phyloP scores from a whole-genome alignment of 53 echinoderm and acorn worm genomes.

The Mesocentrotus franciscanus region DNA sequence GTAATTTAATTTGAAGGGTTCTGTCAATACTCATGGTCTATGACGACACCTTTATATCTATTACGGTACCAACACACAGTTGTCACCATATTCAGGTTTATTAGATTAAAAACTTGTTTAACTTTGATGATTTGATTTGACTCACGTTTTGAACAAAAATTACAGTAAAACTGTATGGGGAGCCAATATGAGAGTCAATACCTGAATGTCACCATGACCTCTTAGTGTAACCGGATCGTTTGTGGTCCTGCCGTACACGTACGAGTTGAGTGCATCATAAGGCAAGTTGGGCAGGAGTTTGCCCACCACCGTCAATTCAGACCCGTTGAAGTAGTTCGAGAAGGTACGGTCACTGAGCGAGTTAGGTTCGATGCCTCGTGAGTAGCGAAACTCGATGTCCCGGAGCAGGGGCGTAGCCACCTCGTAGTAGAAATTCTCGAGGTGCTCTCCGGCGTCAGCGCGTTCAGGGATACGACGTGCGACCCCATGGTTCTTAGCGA shows the following conservation, averaged over 20 bases:
- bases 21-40: too few species aligned
- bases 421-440: constrained; percentile 95
- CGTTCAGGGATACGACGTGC: constrained; percentile 89
- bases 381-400: constrained; percentile 87
- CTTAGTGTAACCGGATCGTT: constrained; percentile 76
- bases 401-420: constrained; percentile 93
- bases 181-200: background rate
- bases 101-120: background rate
- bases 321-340: constrained; percentile 97
- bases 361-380: constrained; percentile 82
- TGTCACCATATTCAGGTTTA: background rate
- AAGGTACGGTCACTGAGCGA: constrained; percentile 81
- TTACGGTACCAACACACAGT: background rate
- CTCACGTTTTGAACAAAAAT: background rate
- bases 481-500: constrained; percentile 84
- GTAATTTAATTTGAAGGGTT: too few species aligned
- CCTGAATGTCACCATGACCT: constrained; percentile 68
- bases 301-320: constrained; percentile 93
- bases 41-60: background rate
- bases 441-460: constrained; percentile 84
- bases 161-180: background rate
- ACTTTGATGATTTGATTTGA: background rate
- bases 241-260: constrained; percentile 85
- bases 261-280: constrained; percentile 76
- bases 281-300: constrained; percentile 73